A percentile compares a stretch with the other conserved stretches of the same genome.
phyloP scores from a whole-genome alignment of 2,888 invertebrate species.

The Sussaba pulchella region DNA sequence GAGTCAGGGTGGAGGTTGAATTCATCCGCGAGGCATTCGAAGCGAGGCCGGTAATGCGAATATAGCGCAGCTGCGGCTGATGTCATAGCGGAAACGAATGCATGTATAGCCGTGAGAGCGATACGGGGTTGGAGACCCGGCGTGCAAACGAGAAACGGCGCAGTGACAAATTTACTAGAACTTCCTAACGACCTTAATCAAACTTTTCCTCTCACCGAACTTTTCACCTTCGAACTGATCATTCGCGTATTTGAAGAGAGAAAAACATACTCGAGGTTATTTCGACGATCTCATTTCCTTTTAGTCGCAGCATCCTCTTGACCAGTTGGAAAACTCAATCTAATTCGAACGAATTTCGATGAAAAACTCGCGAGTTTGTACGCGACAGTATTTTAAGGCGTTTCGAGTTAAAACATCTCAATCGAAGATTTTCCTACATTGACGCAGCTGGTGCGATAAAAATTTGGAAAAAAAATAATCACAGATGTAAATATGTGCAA shows the following conservation, averaged over 20 bases:
- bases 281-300: conserved; percentile 7
- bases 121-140: neutral
- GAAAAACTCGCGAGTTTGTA: conserved; percentile 2
- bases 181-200: conserved; percentile 76
- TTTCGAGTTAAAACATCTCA: no score
- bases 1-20: neutral
- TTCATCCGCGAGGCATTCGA: conserved; percentile 13
- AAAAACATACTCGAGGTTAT: conserved; percentile 66
- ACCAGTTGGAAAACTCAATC: neutral
- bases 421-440: no score
- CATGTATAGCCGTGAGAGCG: conserved; percentile 8
- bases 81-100: conserved; percentile 36
- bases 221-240: conserved; percentile 75
- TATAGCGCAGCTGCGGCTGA: conserved; percentile 45
- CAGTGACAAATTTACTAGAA: conserved; percentile 65
- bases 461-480: no score
- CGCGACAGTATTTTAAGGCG: no score
- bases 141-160: conserved; percentile 20
- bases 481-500: no score
- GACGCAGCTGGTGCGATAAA: no score
- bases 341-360: neutral
- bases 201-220: conserved; percentile 74
- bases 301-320: neutral
- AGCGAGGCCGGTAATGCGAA: conserved; percentile 41
- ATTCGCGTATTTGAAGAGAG: conserved; percentile 74